Evolutionary conservation across 2,797 vertebrate species (phyloP).

Genomic region (Notolepis coatsorum): DNA sequence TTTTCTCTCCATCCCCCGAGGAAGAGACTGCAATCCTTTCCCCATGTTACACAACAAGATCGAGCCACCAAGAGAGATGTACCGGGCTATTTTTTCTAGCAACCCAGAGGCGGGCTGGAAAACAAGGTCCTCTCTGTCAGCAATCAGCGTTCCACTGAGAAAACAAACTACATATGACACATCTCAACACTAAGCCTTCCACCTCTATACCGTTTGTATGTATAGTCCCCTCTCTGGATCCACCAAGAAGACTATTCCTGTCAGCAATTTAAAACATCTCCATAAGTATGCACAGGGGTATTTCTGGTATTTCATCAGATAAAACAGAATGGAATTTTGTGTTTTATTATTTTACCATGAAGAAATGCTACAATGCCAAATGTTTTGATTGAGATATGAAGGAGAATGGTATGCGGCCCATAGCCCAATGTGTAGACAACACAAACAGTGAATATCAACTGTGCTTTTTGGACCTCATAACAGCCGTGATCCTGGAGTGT

Average conservation of each 20-base stretch:
- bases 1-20: not conserved
- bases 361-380: slow-evolving; percentile 1
- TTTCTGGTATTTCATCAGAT: slow-evolving; percentile 11
- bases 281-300: not conserved
- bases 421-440: not conserved
- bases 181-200: slow-evolving; percentile 25
- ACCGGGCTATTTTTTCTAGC: slow-evolving; percentile 4
- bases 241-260: slow-evolving; percentile 2
- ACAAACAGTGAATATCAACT: slow-evolving; percentile 44
- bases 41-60: slow-evolving; percentile 53
- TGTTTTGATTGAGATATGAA: slow-evolving; percentile 44
- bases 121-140: slow-evolving; percentile 61
- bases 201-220: slow-evolving; percentile 20
- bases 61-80: slow-evolving; percentile 10
- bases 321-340: not conserved
- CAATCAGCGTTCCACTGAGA: slow-evolving; percentile 18
- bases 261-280: not conserved
- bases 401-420: slow-evolving; percentile 27
- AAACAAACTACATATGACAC: slow-evolving; percentile 33
- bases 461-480: slow-evolving; percentile 30
- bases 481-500: slow-evolving; percentile 4
- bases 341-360: not conserved
- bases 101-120: slow-evolving; percentile 40
- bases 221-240: not conserved
- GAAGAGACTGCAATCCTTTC: slow-evolving; percentile 36